A percentile compares a stretch with the other conserved stretches of the same genome.
Evolutionary conservation across 2,888 invertebrate genomes (phyloP).

Genomic region (Limnephilus rhombicus): DNA sequence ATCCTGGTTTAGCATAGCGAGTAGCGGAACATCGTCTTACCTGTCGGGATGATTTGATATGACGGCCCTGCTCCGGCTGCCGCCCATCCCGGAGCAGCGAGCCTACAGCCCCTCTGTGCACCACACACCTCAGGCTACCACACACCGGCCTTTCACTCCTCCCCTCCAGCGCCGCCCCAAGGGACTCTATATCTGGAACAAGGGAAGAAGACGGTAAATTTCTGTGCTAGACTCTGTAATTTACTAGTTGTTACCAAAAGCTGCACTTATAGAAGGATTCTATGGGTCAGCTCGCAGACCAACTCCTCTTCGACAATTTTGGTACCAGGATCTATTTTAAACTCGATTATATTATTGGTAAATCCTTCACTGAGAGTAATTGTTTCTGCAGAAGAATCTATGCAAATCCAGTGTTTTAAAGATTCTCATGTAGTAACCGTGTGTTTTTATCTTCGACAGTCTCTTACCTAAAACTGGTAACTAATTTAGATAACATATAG

Average conservation of each 20-base stretch:
- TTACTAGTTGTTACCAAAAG: not conserved
- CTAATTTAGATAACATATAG: too few species aligned
- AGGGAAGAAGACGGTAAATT: conserved; percentile 62
- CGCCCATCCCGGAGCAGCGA: conserved; percentile 60
- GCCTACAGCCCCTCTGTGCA: conserved; percentile 11
- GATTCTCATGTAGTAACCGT: too few species aligned
- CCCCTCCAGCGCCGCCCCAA: not conserved
- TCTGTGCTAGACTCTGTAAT: not conserved
- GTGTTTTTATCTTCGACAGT: too few species aligned
- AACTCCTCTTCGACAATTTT: too few species aligned
- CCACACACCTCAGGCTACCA: not conserved
- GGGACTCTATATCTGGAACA: conserved; percentile 55
- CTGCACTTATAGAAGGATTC: not conserved
- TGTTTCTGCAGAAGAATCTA: too few species aligned
- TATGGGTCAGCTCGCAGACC: not conserved
- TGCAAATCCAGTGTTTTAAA: too few species aligned
- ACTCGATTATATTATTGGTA: not conserved
- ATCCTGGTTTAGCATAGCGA: conserved; percentile 7
- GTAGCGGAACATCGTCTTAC: not conserved
- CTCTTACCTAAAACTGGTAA: too few species aligned
- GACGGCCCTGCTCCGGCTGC: conserved; percentile 63
- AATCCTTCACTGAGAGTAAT: too few species aligned
- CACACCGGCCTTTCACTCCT: not conserved
- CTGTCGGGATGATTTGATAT: conserved; percentile 49
- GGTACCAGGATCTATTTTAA: not conserved